Percentiles rank a stretch among this genome's conserved stretches.
Conservation (phyloP, 2,797 vertebrate genomes). For the Chrysocyon brachyurus region DNA sequence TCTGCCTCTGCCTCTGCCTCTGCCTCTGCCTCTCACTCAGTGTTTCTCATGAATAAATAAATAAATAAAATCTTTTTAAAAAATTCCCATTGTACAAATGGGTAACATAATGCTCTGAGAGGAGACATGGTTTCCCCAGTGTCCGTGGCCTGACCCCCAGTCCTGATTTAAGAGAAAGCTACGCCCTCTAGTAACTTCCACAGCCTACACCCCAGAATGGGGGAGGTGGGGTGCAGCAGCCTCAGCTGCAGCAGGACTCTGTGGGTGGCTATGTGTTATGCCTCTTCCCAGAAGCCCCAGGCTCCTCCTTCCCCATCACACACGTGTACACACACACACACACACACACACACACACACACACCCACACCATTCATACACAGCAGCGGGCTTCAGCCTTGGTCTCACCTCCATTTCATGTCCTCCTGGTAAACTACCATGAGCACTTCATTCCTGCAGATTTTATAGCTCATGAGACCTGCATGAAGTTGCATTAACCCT, state of each 20-base stretch:
- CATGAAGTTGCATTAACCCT: background rate
- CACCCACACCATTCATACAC: background rate
- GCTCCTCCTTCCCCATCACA: background rate
- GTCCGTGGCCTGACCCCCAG: background rate
- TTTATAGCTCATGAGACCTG: background rate
- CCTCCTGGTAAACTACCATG: background rate
- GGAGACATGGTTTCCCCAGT: background rate
- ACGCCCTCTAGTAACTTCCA: background rate
- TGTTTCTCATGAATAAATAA: no score
- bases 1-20: no score
- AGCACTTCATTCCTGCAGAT: background rate
- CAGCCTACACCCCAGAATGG: background rate
- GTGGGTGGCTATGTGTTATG: background rate
- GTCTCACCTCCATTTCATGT: background rate
- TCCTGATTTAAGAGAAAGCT: background rate
- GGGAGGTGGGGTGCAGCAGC: background rate
- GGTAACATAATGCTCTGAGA: background rate
- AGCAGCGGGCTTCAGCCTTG: background rate
- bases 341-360: rapidly evolving
- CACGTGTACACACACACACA: background rate
- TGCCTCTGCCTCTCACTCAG: no score
- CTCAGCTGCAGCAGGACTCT: background rate
- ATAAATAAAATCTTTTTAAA: no score
- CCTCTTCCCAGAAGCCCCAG: background rate
- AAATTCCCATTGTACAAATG: background rate